These are phyloP conservation scores for Ictidomys tridecemlineatus DNA, from an alignment of 2,113 vertebrate species.

Conservation along the genomic window DNA sequence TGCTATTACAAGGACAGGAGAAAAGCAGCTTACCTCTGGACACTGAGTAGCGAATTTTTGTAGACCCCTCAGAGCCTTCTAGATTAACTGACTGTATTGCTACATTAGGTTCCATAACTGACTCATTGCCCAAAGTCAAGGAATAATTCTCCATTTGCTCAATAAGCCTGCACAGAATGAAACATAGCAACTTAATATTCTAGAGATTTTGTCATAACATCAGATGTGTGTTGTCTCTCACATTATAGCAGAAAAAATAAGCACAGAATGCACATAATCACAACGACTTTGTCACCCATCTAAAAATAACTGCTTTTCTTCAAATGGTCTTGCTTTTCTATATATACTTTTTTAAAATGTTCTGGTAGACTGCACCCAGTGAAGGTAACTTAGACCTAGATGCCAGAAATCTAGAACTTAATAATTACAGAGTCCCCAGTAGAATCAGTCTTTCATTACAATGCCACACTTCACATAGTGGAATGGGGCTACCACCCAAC, in stretches of 20 bases:
- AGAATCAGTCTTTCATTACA: background rate
- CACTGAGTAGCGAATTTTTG: conserved; percentile 74
- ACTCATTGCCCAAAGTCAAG: background rate
- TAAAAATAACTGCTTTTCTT: background rate
- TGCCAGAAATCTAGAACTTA: background rate
- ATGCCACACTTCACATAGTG: background rate
- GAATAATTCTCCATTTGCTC: conserved; percentile 79
- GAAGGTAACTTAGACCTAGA: background rate
- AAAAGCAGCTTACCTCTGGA: conserved; percentile 71
- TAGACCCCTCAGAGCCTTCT: background rate
- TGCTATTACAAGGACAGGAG: background rate
- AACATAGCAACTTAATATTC: background rate
- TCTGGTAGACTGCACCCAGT: background rate
- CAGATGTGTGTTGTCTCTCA: background rate
- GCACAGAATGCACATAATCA: background rate
- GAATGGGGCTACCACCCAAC: background rate
- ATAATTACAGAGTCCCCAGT: background rate
- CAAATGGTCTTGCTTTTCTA: background rate
- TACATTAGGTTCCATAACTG: conserved; percentile 70
- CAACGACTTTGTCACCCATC: background rate
- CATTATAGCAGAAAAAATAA: background rate
- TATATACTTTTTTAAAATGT: background rate
- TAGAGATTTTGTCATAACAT: conserved; percentile 10
- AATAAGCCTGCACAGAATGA: conserved; percentile 75
- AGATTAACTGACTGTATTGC: conserved; percentile 59